Percentiles rank a stretch among this genome's conserved stretches.
These are phyloP conservation scores for Melanotaenia nigrans DNA, from an alignment of 2,797 vertebrate species.

Conservation along the genomic window DNA sequence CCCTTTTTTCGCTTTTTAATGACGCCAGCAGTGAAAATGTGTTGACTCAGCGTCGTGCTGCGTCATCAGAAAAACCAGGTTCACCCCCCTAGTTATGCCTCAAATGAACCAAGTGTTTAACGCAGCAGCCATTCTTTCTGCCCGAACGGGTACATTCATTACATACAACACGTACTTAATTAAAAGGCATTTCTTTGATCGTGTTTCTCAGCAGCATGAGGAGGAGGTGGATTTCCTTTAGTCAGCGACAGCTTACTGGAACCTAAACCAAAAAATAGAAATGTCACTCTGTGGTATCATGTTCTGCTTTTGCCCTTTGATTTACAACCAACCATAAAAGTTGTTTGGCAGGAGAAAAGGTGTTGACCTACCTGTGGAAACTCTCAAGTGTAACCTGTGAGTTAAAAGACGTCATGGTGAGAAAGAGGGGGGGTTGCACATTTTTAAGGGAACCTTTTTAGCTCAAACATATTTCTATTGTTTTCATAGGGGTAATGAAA, in stretches of 20 bases:
- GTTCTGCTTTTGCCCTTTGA: conserved; percentile 53
- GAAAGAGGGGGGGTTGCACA: too few relatives aligned
- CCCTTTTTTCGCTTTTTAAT: not conserved
- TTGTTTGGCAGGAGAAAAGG: conserved; percentile 19
- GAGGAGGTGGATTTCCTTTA: conserved; percentile 5
- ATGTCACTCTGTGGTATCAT: conserved; percentile 47
- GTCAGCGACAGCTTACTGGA: conserved; percentile 25
- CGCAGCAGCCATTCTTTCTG: conserved; percentile 48
- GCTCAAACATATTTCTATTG: not conserved
- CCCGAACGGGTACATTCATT: not conserved
- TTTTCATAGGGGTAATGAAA: not conserved
- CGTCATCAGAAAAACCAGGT: conserved; percentile 72
- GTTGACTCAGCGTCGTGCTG: conserved; percentile 74
- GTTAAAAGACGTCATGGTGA: not conserved
- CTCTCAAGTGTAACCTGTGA: not conserved
- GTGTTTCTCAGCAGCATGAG: not conserved
- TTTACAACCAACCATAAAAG: conserved; percentile 55
- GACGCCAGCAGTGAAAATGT: conserved; percentile 35
- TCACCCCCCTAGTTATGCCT: conserved; percentile 24
- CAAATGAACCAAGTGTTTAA: conserved; percentile 32
- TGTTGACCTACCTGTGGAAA: conserved; percentile 16
- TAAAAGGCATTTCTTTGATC: not conserved
- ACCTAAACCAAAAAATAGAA: conserved; percentile 58
- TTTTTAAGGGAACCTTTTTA: not conserved
- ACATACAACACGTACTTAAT: not conserved